phyloP scores from a whole-genome alignment of 2,888 invertebrate genomes.

The Neoscelio sp. region DNA sequence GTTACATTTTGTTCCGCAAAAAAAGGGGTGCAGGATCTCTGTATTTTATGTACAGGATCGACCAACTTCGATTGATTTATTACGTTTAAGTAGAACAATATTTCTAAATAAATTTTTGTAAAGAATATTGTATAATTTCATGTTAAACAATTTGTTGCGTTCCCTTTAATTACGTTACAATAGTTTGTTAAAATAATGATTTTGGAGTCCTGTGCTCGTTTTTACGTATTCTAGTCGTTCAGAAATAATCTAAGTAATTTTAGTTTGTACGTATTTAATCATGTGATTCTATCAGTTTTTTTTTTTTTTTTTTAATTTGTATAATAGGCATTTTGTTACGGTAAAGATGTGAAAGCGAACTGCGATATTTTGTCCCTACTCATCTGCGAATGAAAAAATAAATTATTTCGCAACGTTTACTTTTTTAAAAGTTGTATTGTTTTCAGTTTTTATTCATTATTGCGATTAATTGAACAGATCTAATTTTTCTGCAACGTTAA shows the following conservation, averaged over 20 bases:
- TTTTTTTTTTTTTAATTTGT: too few species aligned
- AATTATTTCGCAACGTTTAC: too few species aligned
- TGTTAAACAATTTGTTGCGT: background rate
- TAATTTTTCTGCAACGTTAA: too few species aligned
- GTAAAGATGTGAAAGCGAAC: conserved; percentile 51
- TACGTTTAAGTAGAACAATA: too few species aligned
- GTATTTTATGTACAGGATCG: too few species aligned
- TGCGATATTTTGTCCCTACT: conserved; percentile 21
- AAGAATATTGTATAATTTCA: background rate
- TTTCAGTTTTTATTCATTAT: background rate
- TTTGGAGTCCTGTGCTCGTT: background rate
- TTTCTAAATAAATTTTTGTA: background rate
- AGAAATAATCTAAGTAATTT: conserved; percentile 14
- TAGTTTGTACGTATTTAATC: conserved; percentile 49
- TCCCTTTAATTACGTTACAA: background rate
- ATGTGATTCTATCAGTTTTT: too few species aligned
- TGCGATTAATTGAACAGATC: too few species aligned
- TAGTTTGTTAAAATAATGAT: background rate
- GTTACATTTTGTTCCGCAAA: background rate
- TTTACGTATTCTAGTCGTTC: background rate
- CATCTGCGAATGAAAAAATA: conserved; percentile 49
- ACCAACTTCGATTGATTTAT: too few species aligned
- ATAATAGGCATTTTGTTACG: conserved; percentile 29
- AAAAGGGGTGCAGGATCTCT: too few species aligned
- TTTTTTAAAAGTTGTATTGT: background rate